Conservation (phyloP, 2,113 vertebrate genomes). For the Jaculus jaculus region DNA sequence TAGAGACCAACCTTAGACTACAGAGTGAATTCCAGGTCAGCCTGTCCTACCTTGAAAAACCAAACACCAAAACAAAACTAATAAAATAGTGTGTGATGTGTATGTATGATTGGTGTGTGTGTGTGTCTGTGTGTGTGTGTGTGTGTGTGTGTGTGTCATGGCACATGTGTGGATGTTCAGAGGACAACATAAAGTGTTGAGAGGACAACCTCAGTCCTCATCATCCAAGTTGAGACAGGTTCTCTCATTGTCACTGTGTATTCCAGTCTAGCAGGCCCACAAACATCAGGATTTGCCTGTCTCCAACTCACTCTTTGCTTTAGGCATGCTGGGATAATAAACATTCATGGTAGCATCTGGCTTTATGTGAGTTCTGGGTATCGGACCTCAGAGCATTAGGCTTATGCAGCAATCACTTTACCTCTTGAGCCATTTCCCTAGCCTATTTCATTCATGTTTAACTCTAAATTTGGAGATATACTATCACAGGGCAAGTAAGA, state of each 20-base stretch:
- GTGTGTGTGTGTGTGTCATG: no score
- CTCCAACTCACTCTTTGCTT: background rate
- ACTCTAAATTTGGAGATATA: background rate
- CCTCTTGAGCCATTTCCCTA: background rate
- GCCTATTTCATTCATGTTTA: no score
- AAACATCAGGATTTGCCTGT: background rate
- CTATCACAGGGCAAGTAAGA: background rate
- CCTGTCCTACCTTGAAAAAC: no score
- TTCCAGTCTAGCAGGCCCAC: background rate
- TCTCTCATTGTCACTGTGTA: background rate
- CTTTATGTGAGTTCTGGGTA: background rate
- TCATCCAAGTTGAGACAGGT: background rate
- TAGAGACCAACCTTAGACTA: no score
- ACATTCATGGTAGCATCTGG: background rate
- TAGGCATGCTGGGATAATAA: background rate
- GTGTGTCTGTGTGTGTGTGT: background rate
- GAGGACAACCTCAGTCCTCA: background rate
- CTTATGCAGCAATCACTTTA: background rate
- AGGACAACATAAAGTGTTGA: no score
- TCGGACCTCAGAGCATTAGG: background rate
- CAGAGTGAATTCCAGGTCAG: no score
- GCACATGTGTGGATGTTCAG: background rate
- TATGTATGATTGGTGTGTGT: background rate
- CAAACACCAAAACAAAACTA: no score
- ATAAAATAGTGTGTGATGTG: no score